These are phyloP conservation scores for Semicossyphus pulcher DNA, from an alignment of 2,113 vertebrate genomes.

Conservation along the genomic window DNA sequence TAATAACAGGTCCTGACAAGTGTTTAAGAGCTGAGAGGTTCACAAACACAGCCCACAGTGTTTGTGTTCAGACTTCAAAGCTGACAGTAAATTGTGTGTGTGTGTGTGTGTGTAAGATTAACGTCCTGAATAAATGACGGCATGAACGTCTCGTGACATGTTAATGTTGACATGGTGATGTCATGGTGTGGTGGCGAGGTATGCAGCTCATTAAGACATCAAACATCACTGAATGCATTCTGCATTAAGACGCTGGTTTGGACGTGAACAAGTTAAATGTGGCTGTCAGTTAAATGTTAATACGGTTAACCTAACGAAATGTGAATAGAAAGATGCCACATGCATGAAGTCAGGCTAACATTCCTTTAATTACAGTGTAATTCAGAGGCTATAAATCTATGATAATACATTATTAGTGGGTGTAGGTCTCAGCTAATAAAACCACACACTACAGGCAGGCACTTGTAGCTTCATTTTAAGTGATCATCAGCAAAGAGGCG, in stretches of 20 bases:
- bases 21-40: slow-evolving; percentile 18
- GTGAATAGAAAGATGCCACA: no score
- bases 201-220: slow-evolving; percentile 1
- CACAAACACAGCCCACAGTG: slow-evolving; percentile 26
- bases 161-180: slow-evolving; percentile 2
- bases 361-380: not conserved
- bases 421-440: not conserved
- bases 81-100: not conserved
- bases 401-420: no score
- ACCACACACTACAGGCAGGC: not conserved
- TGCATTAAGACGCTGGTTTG: not conserved
- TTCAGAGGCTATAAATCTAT: not conserved
- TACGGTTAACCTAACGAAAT: no score
- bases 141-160: not conserved
- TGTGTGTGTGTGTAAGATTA: not conserved
- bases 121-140: not conserved
- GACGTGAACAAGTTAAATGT: slow-evolving; percentile 3
- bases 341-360: no score
- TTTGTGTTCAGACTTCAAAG: slow-evolving; percentile 34
- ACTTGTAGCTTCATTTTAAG: not conserved
- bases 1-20: slow-evolving; percentile 34
- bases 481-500: not conserved
- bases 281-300: no score
- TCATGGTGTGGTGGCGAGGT: not conserved
- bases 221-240: not conserved